A percentile compares a stretch with the other conserved stretches of the same genome.
phyloP scores from a whole-genome alignment of 2,113 vertebrate species.

The Glaucidium brasilianum region DNA sequence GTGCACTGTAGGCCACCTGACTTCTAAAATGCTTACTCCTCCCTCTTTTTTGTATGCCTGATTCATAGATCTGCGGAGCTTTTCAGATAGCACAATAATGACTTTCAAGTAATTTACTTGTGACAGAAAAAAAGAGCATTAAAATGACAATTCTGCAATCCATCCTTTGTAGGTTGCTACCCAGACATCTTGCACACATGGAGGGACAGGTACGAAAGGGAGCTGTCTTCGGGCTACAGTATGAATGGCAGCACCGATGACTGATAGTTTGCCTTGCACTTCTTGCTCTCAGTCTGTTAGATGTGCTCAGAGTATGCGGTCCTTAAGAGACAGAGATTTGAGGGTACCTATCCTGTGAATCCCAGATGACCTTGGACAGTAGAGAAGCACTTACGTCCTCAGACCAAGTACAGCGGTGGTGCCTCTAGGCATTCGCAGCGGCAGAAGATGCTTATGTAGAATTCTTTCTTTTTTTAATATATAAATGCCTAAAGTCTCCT shows the following conservation, averaged over 20 bases:
- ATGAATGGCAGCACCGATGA: background rate
- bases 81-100: background rate
- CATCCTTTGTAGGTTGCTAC: background rate
- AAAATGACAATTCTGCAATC: background rate
- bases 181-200: background rate
- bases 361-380: background rate
- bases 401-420: background rate
- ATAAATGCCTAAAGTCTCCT: background rate
- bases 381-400: background rate
- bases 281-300: background rate
- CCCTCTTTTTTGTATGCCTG: background rate
- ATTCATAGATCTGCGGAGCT: background rate
- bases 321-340: background rate
- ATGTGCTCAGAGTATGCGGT: background rate
- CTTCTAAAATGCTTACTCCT: background rate
- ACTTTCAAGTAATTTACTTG: background rate
- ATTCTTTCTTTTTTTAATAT: background rate
- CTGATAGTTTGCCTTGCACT: background rate
- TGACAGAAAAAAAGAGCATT: background rate
- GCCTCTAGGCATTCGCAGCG: background rate
- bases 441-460: background rate
- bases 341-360: background rate
- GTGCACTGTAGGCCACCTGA: background rate
- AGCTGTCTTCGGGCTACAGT: background rate
- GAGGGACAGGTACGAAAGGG: background rate